phyloP scores from a whole-genome alignment of 2,797 vertebrate species.

The Cynopterus sphinx region DNA sequence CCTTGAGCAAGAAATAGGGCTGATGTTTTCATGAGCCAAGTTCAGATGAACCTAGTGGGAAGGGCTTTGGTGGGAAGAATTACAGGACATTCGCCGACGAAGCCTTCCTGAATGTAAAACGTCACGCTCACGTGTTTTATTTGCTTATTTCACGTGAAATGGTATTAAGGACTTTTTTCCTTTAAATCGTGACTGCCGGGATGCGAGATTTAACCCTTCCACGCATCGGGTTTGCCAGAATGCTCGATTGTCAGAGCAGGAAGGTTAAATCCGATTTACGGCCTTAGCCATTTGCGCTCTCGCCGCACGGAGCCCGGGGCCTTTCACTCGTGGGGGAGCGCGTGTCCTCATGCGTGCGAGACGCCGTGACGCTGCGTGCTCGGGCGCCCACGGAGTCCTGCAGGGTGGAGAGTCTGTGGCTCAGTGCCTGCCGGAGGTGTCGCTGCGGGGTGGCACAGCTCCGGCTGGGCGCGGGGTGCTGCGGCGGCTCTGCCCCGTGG shows the following conservation, averaged over 20 bases:
- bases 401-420: too few relatives aligned
- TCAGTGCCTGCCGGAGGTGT: too few relatives aligned
- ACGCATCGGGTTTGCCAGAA: background rate
- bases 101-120: background rate
- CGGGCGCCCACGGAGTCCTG: too few relatives aligned
- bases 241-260: background rate
- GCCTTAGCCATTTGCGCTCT: background rate
- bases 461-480: too few relatives aligned
- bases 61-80: background rate
- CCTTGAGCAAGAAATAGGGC: background rate
- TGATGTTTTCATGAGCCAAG: background rate
- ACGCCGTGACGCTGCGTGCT: background rate
- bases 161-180: background rate
- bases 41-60: background rate
- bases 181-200: accelerated
- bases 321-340: background rate
- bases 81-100: background rate
- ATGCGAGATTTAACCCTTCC: background rate
- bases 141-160: background rate
- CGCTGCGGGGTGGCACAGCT: too few relatives aligned
- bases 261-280: background rate
- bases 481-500: too few relatives aligned
- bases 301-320: accelerated
- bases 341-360: background rate
- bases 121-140: background rate